phyloP scores from a whole-genome alignment of 2,113 vertebrate species.

The Callaeas wilsoni region DNA sequence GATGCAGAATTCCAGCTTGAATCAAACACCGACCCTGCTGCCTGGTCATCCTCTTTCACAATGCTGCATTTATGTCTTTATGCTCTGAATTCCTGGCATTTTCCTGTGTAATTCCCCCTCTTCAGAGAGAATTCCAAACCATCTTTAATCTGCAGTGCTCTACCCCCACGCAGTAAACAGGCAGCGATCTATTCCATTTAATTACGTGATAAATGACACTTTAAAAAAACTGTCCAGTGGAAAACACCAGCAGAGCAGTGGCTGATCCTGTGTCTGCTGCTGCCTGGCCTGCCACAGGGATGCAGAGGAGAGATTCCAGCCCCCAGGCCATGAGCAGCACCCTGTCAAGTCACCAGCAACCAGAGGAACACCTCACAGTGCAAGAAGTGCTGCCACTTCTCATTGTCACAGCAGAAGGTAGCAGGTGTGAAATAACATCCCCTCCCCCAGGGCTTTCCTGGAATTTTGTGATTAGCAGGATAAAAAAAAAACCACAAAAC shows the following conservation, averaged over 20 bases:
- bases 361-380: neutral
- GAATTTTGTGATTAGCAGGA: neutral
- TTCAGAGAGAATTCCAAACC: neutral
- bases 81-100: neutral
- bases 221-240: neutral
- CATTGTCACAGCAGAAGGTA: neutral
- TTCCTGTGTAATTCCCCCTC: neutral
- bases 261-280: neutral
- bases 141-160: neutral
- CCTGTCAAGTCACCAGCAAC: neutral
- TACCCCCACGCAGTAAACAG: accelerated
- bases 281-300: neutral
- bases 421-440: neutral
- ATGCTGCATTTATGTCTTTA: neutral
- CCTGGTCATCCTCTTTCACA: neutral
- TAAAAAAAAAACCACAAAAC: neutral
- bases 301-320: neutral
- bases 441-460: neutral
- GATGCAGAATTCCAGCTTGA: neutral
- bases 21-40: neutral
- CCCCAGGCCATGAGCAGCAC: neutral
- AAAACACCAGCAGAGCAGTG: neutral
- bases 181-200: neutral
- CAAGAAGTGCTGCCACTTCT: neutral
- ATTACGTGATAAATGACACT: neutral